Evolutionary conservation across 2,113 vertebrate species (phyloP), one percentile per base, ranked within the genome.

Genomic region (Nibea albiflora): DNA sequence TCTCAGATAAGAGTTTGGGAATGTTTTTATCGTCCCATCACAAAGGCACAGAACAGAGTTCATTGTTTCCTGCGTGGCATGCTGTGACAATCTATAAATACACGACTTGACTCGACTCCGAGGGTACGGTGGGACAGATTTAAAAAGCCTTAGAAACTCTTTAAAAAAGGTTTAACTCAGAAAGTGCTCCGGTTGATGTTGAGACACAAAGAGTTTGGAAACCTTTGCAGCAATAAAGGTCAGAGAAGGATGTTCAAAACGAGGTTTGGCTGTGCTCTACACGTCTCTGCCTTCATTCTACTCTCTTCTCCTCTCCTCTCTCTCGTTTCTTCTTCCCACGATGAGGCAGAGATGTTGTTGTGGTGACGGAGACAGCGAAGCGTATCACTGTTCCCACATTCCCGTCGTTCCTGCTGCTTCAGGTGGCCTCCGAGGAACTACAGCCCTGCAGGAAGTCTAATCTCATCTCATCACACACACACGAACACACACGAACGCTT

Each of bases 21-120:
- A 75, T 70, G 71, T 84, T 78, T 80, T 84, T 66, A 80, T 87
- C 87, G 42, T 80, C 50, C 24, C 42, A 77, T 84, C 81, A 22
- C 77, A 81, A 22, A 9, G 3, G 52, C 0, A 46, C 46, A 68
- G 60, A 88, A 77, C 56, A 74, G 81, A 79, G 39, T 47, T 28
- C n/a, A 74, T 84, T 85, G 75, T 87, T 78, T 87, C 65, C 68
- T 20, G 9, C 31, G 77, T 71, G 65, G 71, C 82, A 62, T 47
- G 75, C 85, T 83, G 87, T 72, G 85, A 88, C 68, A 80, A 76
- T 72, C 87, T 90, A 92, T 88, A 90, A 90, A 89, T 90, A 89
- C 46, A 72, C 73, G 50, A 85, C 50, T 72, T 73, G 67, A 76
- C 83, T 63, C 15, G 2, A 46, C 78, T 78, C 50, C 35, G 24